Percentiles rank a stretch among this genome's conserved stretches.
These are phyloP conservation scores for Leptocoma aspasia DNA, from an alignment of 2,113 vertebrate genomes.

Conservation along the genomic window DNA sequence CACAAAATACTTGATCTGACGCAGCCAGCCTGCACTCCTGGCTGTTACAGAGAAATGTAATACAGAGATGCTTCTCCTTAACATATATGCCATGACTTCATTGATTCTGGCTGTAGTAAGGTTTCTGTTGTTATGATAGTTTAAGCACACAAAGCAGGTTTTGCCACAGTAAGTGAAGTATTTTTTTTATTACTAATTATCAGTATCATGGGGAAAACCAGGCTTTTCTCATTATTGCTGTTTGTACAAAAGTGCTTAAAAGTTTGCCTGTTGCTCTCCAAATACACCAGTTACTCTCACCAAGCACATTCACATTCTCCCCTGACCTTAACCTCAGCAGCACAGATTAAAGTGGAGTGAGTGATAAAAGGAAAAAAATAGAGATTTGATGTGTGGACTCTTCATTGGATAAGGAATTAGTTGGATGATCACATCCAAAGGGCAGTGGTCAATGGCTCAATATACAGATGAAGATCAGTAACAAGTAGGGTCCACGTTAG, in stretches of 20 bases:
- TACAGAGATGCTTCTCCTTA: not conserved
- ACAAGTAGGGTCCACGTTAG: not conserved
- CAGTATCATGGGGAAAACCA: not conserved
- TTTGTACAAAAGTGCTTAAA: not conserved
- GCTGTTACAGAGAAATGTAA: not conserved
- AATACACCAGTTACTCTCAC: not conserved
- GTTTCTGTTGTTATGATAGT: not conserved
- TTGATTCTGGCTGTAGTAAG: not conserved
- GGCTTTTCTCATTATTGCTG: not conserved
- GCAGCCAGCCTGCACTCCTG: not conserved
- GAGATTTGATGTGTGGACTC: not conserved
- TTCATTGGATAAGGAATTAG: not conserved
- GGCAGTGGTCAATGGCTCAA: not conserved
- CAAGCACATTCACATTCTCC: not conserved
- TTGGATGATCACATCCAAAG: not conserved
- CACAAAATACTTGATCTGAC: not conserved
- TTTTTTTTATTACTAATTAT: not conserved
- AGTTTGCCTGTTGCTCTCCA: not conserved
- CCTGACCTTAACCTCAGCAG: not conserved
- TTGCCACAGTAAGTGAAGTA: not conserved
- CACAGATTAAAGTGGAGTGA: not conserved
- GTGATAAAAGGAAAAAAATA: not conserved
- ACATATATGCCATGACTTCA: not conserved
- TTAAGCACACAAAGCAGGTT: not conserved
- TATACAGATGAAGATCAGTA: not conserved